A percentile compares a stretch with the other conserved stretches of the same genome.
phyloP scores from a whole-genome alignment of 2,113 vertebrate species.

The Dendropsophus ebraccatus region DNA sequence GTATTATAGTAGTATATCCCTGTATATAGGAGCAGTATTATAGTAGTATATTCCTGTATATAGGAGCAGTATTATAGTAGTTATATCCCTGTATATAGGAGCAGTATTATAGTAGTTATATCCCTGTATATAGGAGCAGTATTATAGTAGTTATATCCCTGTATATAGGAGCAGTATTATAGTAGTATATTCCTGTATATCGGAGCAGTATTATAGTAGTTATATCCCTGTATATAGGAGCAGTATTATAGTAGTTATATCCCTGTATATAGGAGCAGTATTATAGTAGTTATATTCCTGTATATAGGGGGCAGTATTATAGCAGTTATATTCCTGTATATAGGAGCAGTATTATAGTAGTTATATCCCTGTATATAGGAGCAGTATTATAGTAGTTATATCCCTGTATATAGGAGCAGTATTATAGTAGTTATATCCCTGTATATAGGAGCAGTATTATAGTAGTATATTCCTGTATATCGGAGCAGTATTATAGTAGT shows the following conservation, averaged over 20 bases:
- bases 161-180: too few species aligned
- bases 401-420: background rate
- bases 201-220: too few species aligned
- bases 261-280: background rate
- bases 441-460: background rate
- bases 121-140: too few species aligned
- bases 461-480: too few species aligned
- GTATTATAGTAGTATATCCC: slow-evolving; percentile 3
- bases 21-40: background rate
- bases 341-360: slow-evolving; percentile 6
- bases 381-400: slow-evolving; percentile 8
- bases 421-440: background rate
- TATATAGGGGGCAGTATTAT: slow-evolving; percentile 1
- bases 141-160: too few species aligned
- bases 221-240: background rate
- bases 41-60: background rate
- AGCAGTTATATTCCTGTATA: background rate
- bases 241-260: background rate
- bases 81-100: background rate
- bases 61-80: background rate
- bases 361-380: background rate
- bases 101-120: background rate
- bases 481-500: too few species aligned
- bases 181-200: too few species aligned
- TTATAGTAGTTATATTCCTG: background rate